Conservation (phyloP, 2,888 invertebrate species). For the Volucella bombylans region DNA sequence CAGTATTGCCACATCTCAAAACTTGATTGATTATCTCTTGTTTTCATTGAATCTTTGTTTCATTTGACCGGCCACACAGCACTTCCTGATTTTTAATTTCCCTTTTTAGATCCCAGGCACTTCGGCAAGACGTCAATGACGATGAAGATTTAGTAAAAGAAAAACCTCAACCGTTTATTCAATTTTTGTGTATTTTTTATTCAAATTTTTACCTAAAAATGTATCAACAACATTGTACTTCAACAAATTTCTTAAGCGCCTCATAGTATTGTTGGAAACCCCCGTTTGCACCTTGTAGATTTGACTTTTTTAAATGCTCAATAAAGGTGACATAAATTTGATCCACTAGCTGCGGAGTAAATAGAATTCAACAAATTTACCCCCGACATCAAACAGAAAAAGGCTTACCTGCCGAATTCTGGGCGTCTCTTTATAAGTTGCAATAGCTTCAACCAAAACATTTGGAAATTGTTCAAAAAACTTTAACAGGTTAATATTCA, state of each 20-base stretch:
- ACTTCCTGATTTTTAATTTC: too few species aligned
- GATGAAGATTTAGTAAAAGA: not conserved
- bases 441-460: conserved; percentile 77
- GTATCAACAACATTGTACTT: conserved; percentile 33
- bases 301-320: conserved; percentile 60
- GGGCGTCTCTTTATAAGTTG: conserved; percentile 72
- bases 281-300: conserved; percentile 42
- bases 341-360: conserved; percentile 37
- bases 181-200: conserved; percentile 31
- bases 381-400: not conserved
- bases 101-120: too few species aligned
- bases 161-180: not conserved
- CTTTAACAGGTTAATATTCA: conserved; percentile 76
- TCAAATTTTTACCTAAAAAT: conserved; percentile 28
- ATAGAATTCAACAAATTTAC: not conserved
- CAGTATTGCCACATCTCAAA: too few species aligned
- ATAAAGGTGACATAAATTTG: conserved; percentile 61
- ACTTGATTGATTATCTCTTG: too few species aligned
- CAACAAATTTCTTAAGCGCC: conserved; percentile 59
- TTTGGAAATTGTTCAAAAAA: conserved; percentile 79
- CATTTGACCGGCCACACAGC: too few species aligned
- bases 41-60: too few species aligned
- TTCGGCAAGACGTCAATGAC: too few species aligned
- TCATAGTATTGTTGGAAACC: conserved; percentile 57
- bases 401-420: conserved; percentile 75